These are phyloP conservation scores for Hirundo rustica DNA, from an alignment of 2,797 vertebrate genomes.

Conservation along the genomic window DNA sequence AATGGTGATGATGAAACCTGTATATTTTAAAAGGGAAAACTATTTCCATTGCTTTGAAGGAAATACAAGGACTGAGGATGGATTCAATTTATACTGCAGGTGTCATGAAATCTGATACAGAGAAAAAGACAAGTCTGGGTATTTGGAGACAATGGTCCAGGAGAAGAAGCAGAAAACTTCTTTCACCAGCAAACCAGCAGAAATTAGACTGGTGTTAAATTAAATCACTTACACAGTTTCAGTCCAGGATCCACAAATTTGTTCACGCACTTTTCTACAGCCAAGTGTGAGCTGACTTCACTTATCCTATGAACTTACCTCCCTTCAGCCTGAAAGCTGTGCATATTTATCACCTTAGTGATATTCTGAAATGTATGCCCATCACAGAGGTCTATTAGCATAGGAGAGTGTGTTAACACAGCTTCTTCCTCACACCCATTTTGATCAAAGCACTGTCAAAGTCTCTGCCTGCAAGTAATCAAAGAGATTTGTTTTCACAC, in stretches of 20 bases:
- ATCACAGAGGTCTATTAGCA: background rate
- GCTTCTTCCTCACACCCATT: background rate
- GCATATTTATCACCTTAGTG: background rate
- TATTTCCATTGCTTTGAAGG: background rate
- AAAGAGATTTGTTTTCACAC: background rate
- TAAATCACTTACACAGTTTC: background rate
- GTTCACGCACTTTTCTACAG: background rate
- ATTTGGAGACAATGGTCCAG: background rate
- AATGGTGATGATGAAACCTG: background rate
- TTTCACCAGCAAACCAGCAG: background rate
- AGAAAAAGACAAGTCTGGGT: background rate
- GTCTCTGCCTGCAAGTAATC: background rate
- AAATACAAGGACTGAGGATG: background rate
- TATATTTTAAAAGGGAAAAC: background rate
- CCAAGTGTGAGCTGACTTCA: background rate
- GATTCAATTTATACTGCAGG: background rate
- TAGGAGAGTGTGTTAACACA: background rate
- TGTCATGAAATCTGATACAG: background rate
- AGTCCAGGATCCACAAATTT: background rate
- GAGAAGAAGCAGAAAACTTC: background rate
- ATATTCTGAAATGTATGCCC: background rate
- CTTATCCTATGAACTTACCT: background rate
- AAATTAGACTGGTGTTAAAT: background rate
- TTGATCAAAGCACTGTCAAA: background rate
- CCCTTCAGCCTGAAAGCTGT: background rate